phyloP scores from a whole-genome alignment of 2,113 vertebrate genomes.

The Dasypus novemcinctus region DNA sequence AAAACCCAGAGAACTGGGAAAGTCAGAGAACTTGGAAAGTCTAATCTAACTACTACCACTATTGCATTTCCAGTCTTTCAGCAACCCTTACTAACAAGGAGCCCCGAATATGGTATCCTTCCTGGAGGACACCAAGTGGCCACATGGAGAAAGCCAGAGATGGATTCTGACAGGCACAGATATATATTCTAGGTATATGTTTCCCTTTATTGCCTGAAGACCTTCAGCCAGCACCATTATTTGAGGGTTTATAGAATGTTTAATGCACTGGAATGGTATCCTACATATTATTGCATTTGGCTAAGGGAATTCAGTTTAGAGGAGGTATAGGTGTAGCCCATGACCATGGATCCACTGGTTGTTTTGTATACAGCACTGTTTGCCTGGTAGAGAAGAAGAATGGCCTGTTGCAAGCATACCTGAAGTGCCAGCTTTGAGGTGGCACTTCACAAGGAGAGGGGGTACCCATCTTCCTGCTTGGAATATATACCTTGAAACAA shows the following conservation, averaged over 20 bases:
- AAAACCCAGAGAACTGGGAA: no score
- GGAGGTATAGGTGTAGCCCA: not conserved
- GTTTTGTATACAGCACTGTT: not conserved
- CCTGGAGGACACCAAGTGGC: not conserved
- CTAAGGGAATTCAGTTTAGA: not conserved
- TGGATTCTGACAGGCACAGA: not conserved
- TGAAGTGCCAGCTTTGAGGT: not conserved
- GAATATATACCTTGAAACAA: no score
- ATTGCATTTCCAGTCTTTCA: not conserved
- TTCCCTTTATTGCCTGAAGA: not conserved
- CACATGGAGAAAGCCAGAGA: not conserved
- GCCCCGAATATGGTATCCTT: not conserved
- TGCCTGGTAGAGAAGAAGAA: not conserved
- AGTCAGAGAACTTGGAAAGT: not conserved
- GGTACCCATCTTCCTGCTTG: not conserved
- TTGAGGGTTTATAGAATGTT: not conserved
- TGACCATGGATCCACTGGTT: not conserved
- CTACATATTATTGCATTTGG: not conserved
- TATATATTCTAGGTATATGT: not conserved
- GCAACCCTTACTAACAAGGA: not conserved
- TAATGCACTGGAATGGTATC: not conserved
- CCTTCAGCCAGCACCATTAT: not conserved
- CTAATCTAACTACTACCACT: not conserved
- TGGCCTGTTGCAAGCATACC: not conserved
- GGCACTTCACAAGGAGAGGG: not conserved